Conservation (phyloP, 2,797 vertebrate genomes). For the Melanogrammus aeglefinus region DNA sequence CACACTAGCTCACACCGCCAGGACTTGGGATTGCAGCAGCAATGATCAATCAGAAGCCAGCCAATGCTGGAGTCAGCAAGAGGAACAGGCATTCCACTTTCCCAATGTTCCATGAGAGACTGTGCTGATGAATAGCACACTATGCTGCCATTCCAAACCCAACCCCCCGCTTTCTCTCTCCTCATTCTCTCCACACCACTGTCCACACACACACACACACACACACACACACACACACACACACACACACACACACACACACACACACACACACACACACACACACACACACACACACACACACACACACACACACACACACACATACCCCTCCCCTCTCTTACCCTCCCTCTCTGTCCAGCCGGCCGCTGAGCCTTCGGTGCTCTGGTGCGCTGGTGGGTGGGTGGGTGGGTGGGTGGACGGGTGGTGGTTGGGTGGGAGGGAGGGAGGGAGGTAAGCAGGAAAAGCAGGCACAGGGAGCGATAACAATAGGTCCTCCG, state of each 20-base stretch:
- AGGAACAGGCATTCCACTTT: conserved; percentile 76
- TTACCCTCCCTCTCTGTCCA: conserved; percentile 51
- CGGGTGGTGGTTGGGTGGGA: conserved; percentile 21
- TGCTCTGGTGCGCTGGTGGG: conserved; percentile 63
- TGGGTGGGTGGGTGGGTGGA: conserved; percentile 32
- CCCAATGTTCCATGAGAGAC: conserved; percentile 76
- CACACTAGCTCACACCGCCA: no score
- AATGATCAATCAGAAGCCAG: conserved; percentile 66
- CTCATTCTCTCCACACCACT: conserved; percentile 59
- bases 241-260: conserved; percentile 33
- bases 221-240: conserved; percentile 26
- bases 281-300: conserved; percentile 13
- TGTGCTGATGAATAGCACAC: conserved; percentile 72
- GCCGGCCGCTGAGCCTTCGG: conserved; percentile 66
- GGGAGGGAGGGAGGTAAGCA: conserved; percentile 25
- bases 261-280: conserved; percentile 21
- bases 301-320: conserved; percentile 21
- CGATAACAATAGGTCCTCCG: conserved; percentile 78
- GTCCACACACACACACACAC: conserved; percentile 44
- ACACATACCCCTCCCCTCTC: conserved; percentile 21
- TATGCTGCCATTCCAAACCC: conserved; percentile 66
- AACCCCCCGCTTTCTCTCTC: conserved; percentile 39
- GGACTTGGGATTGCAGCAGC: conserved; percentile 36
- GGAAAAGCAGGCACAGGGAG: conserved; percentile 55
- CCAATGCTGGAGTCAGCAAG: conserved; percentile 67